Evolutionary conservation across 2,888 invertebrate genomes (phyloP).

Genomic region (Tetrapedia diversipes): DNA sequence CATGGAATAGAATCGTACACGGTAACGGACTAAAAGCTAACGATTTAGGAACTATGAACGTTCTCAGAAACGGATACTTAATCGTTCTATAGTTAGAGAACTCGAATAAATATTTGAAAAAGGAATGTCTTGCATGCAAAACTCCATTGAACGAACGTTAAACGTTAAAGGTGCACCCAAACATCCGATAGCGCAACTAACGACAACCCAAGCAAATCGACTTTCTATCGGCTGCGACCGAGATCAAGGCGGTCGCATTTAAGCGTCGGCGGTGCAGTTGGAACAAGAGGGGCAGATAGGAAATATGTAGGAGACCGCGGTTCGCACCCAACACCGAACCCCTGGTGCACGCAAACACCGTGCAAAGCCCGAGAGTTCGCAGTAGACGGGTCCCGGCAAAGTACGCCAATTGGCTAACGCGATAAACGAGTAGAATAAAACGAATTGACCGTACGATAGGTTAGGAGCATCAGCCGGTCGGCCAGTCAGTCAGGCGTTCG

Average conservation of each 20-base stretch:
- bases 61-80: too few relatives aligned
- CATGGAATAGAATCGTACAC: too few relatives aligned
- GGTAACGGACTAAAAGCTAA: too few relatives aligned
- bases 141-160: too few relatives aligned
- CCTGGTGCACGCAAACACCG: neutral
- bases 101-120: too few relatives aligned
- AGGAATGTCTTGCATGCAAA: too few relatives aligned
- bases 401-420: slow-evolving; percentile 71
- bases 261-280: slow-evolving; percentile 4
- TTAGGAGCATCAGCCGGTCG: slow-evolving; percentile 65
- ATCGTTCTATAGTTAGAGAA: too few relatives aligned
- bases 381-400: slow-evolving; percentile 43
- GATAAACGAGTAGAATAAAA: slow-evolving; percentile 72
- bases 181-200: too few relatives aligned
- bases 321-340: neutral
- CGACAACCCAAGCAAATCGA: neutral
- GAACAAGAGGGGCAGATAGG: neutral
- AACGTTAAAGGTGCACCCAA: too few relatives aligned
- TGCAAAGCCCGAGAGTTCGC: neutral
- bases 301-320: neutral
- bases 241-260: neutral
- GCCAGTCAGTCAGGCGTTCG: slow-evolving; percentile 62
- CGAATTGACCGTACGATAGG: slow-evolving; percentile 69
- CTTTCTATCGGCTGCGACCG: neutral
- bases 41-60: too few relatives aligned